A percentile compares a stretch with the other conserved stretches of the same genome.
Conservation (phyloP, 2,113 vertebrate genomes). For the Lepisosteus oculatus region DNA sequence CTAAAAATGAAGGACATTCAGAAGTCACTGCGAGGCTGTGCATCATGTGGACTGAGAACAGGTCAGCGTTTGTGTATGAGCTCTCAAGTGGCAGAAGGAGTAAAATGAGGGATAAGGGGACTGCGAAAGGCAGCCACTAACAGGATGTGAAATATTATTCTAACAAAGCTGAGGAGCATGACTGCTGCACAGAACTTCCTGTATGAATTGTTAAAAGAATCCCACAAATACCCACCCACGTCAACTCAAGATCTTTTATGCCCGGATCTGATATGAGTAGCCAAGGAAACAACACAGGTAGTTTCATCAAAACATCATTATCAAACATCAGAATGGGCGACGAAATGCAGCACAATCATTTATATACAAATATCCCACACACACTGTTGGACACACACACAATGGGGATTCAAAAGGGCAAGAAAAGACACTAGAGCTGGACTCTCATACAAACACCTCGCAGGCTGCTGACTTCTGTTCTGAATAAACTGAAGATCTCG, state of each 20-base stretch:
- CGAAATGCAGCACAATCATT: not conserved
- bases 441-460: not conserved
- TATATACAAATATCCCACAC: not conserved
- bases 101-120: constrained; percentile 48
- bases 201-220: constrained; percentile 21
- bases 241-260: not conserved
- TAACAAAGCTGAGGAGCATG: constrained; percentile 18
- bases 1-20: constrained; percentile 17
- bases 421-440: not conserved
- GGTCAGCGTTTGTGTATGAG: constrained; percentile 44
- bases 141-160: constrained; percentile 25
- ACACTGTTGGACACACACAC: not conserved
- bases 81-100: constrained; percentile 33
- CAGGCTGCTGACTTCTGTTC: not conserved
- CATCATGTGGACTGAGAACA: constrained; percentile 40
- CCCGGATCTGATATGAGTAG: not conserved
- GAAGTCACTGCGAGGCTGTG: constrained; percentile 59
- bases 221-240: not conserved
- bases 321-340: not conserved
- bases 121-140: constrained; percentile 25
- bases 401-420: not conserved
- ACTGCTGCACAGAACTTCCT: constrained; percentile 9
- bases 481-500: not conserved
- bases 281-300: constrained; percentile 2
- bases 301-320: constrained; percentile 6